Evolutionary conservation across 2,888 invertebrate genomes (phyloP), one percentile per base, ranked within the genome.

Genomic region (Chrysolina americana): DNA sequence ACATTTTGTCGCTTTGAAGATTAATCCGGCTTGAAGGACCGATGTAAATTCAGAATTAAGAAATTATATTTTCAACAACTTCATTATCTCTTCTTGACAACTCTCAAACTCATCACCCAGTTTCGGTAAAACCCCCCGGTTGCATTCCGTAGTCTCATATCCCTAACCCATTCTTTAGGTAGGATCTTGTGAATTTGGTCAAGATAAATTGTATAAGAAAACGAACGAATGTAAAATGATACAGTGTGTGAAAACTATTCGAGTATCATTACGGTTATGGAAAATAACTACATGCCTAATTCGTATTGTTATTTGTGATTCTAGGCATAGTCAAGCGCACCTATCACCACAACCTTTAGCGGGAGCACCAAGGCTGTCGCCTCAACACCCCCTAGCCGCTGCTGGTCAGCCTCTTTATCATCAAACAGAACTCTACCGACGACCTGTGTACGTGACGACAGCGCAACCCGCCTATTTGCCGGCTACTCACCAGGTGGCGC

Each of bases 391-490:
- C n/a, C 82, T 89, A 65, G 88, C 89, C n/a, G 88, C 88, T 41
- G 88, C 89, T 76, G 91, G 91, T 6, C 92, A 92, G 83, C 92
- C 92, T 41, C 89, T 92, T 47, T 92, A 92, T 85, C 91, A 93
- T 17, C 69, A 69, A 84, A 90, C 91, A 66, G 90, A 90, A 80
- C 88, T 92, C 80, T 94, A 92, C 88, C 91, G 92, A 80, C 90
- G 92, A 17, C 91, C 91, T 63, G 93, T 94, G 63, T 94, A 94
- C 86, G 93, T 93, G 59, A 92, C 93, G 65, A 91, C 91, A 64
- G 90, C 91, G 65, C 91, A 90, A 80, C 89, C 90, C 68, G 89
- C 90, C 8, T 89, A 89, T 83, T 86, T 90, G 80, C 89, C 90
- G 56, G 88, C 90, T 71, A 89, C 90, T 28, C 89, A 90, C 82